Percentiles rank a stretch among this genome's conserved stretches.
These are phyloP conservation scores for Alectoris magna DNA, from an alignment of 2,797 vertebrate genomes.

Conservation along the genomic window DNA sequence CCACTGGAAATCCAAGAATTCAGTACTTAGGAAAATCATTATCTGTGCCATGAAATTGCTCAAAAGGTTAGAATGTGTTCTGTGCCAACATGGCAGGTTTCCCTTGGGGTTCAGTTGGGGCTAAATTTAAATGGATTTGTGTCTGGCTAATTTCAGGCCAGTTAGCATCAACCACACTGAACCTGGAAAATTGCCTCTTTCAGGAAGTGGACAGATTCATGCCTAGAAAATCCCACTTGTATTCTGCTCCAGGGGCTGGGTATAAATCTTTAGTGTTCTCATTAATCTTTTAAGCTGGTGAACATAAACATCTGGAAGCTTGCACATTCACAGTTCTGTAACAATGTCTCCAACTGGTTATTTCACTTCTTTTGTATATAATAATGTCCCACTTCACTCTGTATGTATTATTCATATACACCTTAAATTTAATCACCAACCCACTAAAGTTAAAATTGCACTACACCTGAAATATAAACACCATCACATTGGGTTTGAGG, in stretches of 20 bases:
- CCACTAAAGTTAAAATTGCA: conserved; percentile 76
- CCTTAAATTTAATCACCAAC: conserved; percentile 79
- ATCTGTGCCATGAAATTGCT: conserved; percentile 35
- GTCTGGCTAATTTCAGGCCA: conserved; percentile 52
- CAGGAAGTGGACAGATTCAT: conserved; percentile 31
- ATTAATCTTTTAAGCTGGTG: conserved; percentile 69
- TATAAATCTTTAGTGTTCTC: conserved; percentile 65
- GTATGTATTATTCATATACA: conserved; percentile 78
- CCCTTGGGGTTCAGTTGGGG: not conserved
- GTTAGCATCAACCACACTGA: conserved; percentile 47
- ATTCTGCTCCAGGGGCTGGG: conserved; percentile 49
- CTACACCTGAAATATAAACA: conserved; percentile 78
- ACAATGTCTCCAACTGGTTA: conserved; percentile 57
- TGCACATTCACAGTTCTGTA: conserved; percentile 58
- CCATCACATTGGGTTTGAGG: conserved; percentile 69
- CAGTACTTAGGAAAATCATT: conserved; percentile 12
- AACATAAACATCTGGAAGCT: conserved; percentile 66
- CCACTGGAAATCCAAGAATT: conserved; percentile 16
- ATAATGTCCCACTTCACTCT: conserved; percentile 62
- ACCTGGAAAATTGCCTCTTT: conserved; percentile 50
- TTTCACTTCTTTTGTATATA: conserved; percentile 64
- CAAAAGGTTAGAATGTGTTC: conserved; percentile 31
- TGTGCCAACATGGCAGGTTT: conserved; percentile 24
- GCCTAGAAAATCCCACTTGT: conserved; percentile 49
- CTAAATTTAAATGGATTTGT: conserved; percentile 51